Percentiles rank a stretch among this genome's conserved stretches.
phyloP scores from a whole-genome alignment of 2,113 vertebrate genomes.

The Taxidea taxus region DNA sequence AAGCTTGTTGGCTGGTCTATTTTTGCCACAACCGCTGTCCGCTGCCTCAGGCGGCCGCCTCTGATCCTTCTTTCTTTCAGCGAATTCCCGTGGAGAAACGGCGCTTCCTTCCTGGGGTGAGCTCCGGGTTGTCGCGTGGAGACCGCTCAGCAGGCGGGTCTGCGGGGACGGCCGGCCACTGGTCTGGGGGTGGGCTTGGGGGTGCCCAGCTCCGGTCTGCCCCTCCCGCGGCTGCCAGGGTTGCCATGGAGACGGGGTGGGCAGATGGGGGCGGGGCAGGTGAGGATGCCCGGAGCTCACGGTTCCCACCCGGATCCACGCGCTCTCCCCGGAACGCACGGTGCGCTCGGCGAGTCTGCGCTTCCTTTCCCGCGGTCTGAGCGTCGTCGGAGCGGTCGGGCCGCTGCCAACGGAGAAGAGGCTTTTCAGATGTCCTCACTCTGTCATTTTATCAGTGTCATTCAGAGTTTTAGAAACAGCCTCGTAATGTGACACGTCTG shows the following conservation, averaged over 20 bases:
- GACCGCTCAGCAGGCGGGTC: not conserved
- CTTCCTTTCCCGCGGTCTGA: not conserved
- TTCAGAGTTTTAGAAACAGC: not conserved
- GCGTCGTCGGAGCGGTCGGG: not conserved
- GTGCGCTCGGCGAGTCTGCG: not conserved
- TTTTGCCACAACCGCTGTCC: too few relatives aligned
- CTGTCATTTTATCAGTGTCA: not conserved
- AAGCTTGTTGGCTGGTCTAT: too few relatives aligned
- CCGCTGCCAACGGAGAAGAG: not conserved
- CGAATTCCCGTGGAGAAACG: not conserved
- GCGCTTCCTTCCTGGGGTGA: not conserved
- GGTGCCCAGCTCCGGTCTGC: not conserved
- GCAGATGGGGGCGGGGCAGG: not conserved
- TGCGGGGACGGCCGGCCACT: fast-evolving
- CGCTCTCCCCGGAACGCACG: not conserved
- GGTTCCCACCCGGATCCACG: not conserved
- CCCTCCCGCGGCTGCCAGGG: not conserved
- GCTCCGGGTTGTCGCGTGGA: not conserved
- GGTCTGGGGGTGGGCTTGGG: not conserved
- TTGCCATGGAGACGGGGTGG: not conserved
- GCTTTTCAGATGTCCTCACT: not conserved
- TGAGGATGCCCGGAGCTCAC: not conserved
- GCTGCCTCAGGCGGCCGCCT: not conserved
- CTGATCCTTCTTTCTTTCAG: not conserved
- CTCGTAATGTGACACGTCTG: not conserved